Base-by-base conservation (phyloP, 2,888 invertebrate species). In the Drosophila fungiperda region DNA sequence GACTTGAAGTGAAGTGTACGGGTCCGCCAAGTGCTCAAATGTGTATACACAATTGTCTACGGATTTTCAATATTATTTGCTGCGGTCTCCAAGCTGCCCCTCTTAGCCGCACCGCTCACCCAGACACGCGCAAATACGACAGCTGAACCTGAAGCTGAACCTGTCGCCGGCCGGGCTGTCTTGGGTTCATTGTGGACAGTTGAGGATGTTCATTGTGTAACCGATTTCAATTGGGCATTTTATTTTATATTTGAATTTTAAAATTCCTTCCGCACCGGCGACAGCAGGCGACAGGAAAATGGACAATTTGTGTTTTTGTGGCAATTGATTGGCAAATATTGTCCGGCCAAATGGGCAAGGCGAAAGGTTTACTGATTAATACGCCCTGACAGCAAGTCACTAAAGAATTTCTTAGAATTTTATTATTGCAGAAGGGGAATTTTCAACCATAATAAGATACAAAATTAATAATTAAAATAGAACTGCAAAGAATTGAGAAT, bases 301-400 rank as follows among this genome's bases (percentile, higher is more conserved):
- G 92, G 92, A 92, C 91, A 92, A 92, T 92, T 92, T 92, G 91
- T 91, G 92, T 92, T 92, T 90, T 92, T 91, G 90, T 90, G 92
- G 89, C 91, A 92, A 92, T 92, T 92, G 91, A 92, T 92, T 92
- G 92, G 91, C 91, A 92, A 92, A 92, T 92, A 91, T 87, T 91
- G 88, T 83, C 78, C 83, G 80, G 78, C 76, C 75, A 83, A 87
- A 76, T 76, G 74, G 74, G 60, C 72, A 59, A 79, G 52, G 60
- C 76, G 55, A 82, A 84, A 76, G 80, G 80, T 81, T 87, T 79
- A 42, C 88, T 91, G 91, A 91, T 90, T 91, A 91, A 91, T 90
- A 73, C 82, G 61, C 86, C 72, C 68, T 74, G 81, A 86, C 89
- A 86, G 76, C 82, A 73, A 72, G 82, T 78, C 73, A 72, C 49